These are phyloP conservation scores for Lepidurus apus DNA, from an alignment of 1,140 invertebrate genomes.

Conservation along the genomic window DNA sequence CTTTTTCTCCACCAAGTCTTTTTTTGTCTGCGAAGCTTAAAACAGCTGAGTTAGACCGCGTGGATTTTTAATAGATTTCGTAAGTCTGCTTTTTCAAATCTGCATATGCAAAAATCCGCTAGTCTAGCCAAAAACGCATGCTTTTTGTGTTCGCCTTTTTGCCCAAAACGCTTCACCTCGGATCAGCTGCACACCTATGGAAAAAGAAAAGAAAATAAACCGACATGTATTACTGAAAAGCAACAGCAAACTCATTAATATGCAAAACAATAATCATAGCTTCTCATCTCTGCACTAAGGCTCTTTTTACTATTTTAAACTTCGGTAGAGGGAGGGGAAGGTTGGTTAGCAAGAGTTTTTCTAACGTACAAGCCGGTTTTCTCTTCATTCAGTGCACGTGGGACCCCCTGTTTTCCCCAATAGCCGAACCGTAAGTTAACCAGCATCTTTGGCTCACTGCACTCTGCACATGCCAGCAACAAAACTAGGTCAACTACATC, in stretches of 20 bases:
- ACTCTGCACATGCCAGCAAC: neutral
- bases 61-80: no score
- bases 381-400: neutral
- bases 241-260: neutral
- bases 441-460: neutral
- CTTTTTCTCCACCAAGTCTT: no score
- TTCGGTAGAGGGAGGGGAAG: neutral
- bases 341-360: neutral
- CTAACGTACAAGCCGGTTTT: neutral
- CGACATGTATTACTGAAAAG: neutral
- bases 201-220: neutral
- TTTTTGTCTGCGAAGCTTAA: no score
- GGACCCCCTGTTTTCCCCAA: neutral
- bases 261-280: conserved; percentile 1
- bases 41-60: no score
- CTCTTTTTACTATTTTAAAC: neutral
- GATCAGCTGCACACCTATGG: neutral
- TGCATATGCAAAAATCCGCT: neutral
- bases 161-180: neutral
- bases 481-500: neutral
- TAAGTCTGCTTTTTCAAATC: neutral
- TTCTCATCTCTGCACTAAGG: neutral
- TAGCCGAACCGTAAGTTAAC: neutral
- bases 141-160: neutral
- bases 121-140: neutral